A percentile compares a stretch with the other conserved stretches of the same genome.
phyloP scores from a whole-genome alignment of 2,113 vertebrate species.

The Anolis sagrei region DNA sequence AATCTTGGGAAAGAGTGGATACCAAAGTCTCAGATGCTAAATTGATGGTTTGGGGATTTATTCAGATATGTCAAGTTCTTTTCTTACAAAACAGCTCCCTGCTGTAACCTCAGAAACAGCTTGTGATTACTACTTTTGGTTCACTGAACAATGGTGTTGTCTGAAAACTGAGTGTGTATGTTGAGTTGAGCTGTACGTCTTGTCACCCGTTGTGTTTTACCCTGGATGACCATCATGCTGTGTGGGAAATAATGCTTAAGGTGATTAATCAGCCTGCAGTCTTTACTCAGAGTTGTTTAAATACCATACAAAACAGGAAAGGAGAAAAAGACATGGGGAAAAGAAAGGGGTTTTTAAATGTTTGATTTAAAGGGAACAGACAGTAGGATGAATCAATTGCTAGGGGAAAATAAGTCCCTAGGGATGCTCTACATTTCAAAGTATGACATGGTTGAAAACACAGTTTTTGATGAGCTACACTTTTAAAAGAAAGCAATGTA shows the following conservation, averaged over 20 bases:
- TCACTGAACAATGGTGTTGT: conserved; percentile 72
- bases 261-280: conserved; percentile 53
- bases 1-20: conserved; percentile 1
- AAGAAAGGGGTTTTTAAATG: conserved; percentile 45
- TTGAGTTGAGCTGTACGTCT: conserved; percentile 15
- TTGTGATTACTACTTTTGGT: conserved; percentile 64
- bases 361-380: conserved; percentile 45
- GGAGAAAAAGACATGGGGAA: conserved; percentile 20
- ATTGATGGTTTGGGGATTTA: conserved; percentile 44
- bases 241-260: conserved; percentile 30
- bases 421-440: conserved; percentile 22
- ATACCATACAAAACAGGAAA: conserved; percentile 36
- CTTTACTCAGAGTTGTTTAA: conserved; percentile 46
- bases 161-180: conserved; percentile 53
- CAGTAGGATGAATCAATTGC: conserved; percentile 39
- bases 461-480: background rate
- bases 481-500: background rate
- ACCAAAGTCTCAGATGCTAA: conserved; percentile 14
- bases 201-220: conserved; percentile 50
- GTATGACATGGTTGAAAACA: background rate
- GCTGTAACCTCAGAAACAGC: too few relatives aligned
- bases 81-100: background rate
- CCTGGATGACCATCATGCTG: conserved; percentile 49
- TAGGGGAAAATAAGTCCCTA: conserved; percentile 32
- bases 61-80: conserved; percentile 34